Evolutionary conservation across 2,888 invertebrate genomes (phyloP), one percentile per base, ranked within the genome.

Genomic region (Zhuqinia jingwanae): DNA sequence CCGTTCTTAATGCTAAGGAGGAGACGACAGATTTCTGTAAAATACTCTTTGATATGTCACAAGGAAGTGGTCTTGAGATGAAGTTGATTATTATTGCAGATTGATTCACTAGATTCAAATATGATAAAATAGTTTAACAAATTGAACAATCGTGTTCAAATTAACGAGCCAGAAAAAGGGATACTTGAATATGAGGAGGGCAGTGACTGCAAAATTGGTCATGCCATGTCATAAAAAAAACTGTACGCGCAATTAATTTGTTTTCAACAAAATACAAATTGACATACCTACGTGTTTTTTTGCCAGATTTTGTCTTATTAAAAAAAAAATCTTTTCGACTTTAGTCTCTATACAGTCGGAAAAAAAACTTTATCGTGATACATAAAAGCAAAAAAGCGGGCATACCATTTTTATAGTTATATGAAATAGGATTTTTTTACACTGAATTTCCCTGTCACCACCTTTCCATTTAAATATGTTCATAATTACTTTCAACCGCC

Each of bases 121-220:
- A 3, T 47, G 70, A 70, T 70, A 45, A 70, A 70, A 27, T n/a
- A 45, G n/a, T 75, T 45, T 25, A 73, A 60, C 73, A 81, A 81
- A 81, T 81, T 81, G 81, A 81, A 58, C 53, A 73, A 73, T 73
- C 81, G 22, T 81, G 81, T 81, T 60, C 45, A 70, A 81, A 58
- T 81, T 68, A 56, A 80, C 42, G 56, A 56, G 42, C 36, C n/a
- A 63, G 17, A 36, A n/a, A 42, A 77, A n/a, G n/a, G n/a, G n/a
- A n/a, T n/a, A n/a, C n/a, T n/a, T n/a, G n/a, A n/a, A n/a, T n/a
- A n/a, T n/a, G 36, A 22, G 8, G 30, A 20, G 78, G 63, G 65
- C 65, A 65, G 50, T 65, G 65, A 65, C 78, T 65, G 60, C 78
- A 45, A 73, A 50, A 68, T 42, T 17, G 36, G 36, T 36, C 36